Evolutionary conservation across 2,888 invertebrate species (phyloP), one percentile per base, ranked within the genome.

Genomic region (Tillus elongatus): DNA sequence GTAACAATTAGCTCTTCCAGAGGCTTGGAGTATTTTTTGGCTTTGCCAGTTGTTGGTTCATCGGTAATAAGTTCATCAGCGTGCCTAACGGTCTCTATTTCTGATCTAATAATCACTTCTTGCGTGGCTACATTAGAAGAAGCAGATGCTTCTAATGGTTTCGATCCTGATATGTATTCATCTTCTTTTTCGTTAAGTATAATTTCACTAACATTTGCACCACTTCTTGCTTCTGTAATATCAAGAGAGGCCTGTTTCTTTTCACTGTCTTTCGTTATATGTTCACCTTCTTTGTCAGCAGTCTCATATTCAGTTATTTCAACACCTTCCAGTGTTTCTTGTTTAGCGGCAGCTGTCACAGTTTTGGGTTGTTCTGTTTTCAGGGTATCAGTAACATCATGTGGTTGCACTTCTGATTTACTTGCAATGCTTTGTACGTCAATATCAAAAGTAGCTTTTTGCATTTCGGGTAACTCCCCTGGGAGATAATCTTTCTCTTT

Each of bases 1-100:
- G 69, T 69, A 4, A 74, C 62, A 36, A 72, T 56, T 10, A 71
- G 66, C 57, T 74, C 74, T 46, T 68, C 68, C 30, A 68, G 57
- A 28, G 69, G 64, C 41, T 64, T 61, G 13, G 68, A 60, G 39
- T 63, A 66, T 37, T 71, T 54, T 43, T 70, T 72, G 3, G 74
- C 75, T 41, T 52, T 64, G 3, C 66, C 69, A 13, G 64, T 61
- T 16, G 60, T 40, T 9, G 67, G 57, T 40, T 60, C 56, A 32
- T 68, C 64, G 51, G 68, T 58, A 13, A 51, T 44, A 2, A 74
- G 51, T 16, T 66, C 56, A 33, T 67, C 68, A 15, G 72, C 61
- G 48, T 69, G 66, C 35, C 48, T 63, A 41, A 52, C 67, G 13
- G 66, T 54, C 44, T 69, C 57, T 2, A 66, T 65, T 63, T 73